Conservation (phyloP, 2,797 vertebrate genomes). For the Pipistrellus pygmaeus region DNA sequence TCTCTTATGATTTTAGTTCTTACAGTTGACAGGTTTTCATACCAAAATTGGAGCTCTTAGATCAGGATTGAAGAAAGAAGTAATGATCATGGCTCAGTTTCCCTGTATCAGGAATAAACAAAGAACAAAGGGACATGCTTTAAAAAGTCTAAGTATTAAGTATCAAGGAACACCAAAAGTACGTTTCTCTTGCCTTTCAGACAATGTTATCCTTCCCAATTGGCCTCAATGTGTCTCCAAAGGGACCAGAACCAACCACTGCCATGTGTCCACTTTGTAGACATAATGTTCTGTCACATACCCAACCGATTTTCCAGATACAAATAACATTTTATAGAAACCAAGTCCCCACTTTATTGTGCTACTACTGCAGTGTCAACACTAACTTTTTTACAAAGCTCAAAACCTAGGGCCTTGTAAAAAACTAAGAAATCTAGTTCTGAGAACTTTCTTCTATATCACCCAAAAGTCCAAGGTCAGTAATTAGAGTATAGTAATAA, state of each 20-base stretch:
- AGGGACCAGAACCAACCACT: not conserved
- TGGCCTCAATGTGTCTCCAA: not conserved
- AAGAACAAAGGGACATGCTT: not conserved
- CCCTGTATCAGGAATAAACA: not conserved
- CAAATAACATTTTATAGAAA: constrained; percentile 25
- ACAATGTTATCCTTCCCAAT: not conserved
- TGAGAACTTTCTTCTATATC: constrained; percentile 3
- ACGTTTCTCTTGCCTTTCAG: not conserved
- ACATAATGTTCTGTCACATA: not conserved
- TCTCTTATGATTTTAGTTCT: not conserved
- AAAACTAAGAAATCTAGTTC: constrained; percentile 11
- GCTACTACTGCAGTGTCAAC: not conserved
- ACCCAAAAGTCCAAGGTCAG: constrained; percentile 45
- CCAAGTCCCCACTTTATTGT: not conserved
- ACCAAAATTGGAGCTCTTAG: not conserved
- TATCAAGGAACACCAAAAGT: not conserved
- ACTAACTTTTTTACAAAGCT: not conserved
- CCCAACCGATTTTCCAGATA: not conserved
- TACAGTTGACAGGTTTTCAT: constrained; percentile 21
- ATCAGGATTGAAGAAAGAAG: not conserved
- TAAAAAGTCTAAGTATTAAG: not conserved
- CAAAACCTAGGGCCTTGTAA: not conserved
- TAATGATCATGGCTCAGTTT: not conserved
- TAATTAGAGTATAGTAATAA: constrained; percentile 27
- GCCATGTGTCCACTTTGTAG: not conserved